A percentile compares a stretch with the other conserved stretches of the same genome.
Evolutionary conservation across 2,113 vertebrate species (phyloP).

Genomic region (Corvus moneduloides): DNA sequence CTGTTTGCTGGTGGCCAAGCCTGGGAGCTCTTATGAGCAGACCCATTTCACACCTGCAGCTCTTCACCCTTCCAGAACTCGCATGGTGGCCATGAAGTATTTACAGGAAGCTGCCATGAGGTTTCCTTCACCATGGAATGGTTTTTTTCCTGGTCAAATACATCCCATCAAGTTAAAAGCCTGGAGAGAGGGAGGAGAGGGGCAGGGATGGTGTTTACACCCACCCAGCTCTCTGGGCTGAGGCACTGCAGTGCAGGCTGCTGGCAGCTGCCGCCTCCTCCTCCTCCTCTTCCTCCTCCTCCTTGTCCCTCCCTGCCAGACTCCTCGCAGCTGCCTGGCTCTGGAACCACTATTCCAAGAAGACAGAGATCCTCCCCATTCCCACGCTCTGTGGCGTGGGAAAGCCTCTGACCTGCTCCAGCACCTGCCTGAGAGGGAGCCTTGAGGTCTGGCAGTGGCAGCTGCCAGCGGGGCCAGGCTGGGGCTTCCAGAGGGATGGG

Average conservation of each 20-base stretch:
- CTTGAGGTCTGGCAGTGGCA: not conserved
- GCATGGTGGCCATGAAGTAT: not conserved
- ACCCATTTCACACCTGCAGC: not conserved
- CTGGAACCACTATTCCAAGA: not conserved
- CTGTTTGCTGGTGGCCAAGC: not conserved
- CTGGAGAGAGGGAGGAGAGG: not conserved
- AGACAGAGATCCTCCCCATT: not conserved
- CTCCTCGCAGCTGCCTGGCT: not conserved
- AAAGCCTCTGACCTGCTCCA: not conserved
- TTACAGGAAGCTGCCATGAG: not conserved
- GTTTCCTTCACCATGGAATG: not conserved
- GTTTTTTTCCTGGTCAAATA: slow-evolving; percentile 29
- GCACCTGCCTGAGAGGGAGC: not conserved
- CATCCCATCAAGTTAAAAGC: not conserved
- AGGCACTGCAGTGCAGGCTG: not conserved
- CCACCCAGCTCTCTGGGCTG: not conserved
- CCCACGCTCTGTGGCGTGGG: not conserved
- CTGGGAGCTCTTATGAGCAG: not conserved
- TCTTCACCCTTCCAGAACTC: not conserved
- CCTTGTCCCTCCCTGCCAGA: not conserved
- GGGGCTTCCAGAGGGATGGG: not conserved
- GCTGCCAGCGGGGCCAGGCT: not conserved
- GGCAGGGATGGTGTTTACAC: not conserved
- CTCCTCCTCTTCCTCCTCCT: not conserved
- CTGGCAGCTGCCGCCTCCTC: not conserved